phyloP scores from a whole-genome alignment of 2,113 vertebrate genomes.

The Tiliqua scincoides region DNA sequence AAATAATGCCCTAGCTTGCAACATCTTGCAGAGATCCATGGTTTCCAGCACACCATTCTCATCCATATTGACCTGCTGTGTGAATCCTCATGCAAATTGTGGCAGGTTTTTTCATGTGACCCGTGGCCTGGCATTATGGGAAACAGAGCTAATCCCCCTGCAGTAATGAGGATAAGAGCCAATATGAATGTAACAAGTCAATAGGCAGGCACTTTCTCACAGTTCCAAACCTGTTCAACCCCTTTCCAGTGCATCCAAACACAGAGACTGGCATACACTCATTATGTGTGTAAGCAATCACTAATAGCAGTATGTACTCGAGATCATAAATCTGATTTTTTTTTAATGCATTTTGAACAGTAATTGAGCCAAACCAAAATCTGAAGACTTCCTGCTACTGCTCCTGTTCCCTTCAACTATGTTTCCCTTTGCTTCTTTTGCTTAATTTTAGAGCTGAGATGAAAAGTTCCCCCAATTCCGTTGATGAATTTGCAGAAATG shows the following conservation, averaged over 20 bases:
- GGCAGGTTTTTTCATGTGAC: neutral
- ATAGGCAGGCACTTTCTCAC: slow-evolving; percentile 39
- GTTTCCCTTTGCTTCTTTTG: neutral
- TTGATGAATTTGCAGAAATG: too few species aligned
- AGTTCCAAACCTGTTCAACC: slow-evolving; percentile 31
- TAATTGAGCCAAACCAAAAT: neutral
- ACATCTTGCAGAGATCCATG: slow-evolving; percentile 29
- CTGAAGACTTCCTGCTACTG: neutral
- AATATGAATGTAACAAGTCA: slow-evolving; percentile 24
- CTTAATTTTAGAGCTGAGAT: neutral
- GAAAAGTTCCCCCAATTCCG: too few species aligned
- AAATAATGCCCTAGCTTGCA: slow-evolving; percentile 28
- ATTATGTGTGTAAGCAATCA: slow-evolving; percentile 26
- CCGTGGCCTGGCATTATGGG: neutral
- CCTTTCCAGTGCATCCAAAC: slow-evolving; percentile 16
- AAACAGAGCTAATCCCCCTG: slow-evolving; percentile 9
- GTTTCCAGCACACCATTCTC: slow-evolving; percentile 1
- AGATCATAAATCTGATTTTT: neutral
- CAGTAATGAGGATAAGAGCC: slow-evolving; percentile 9
- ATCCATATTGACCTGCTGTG: slow-evolving; percentile 7
- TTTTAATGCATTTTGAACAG: neutral
- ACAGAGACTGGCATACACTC: neutral
- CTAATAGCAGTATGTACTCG: neutral
- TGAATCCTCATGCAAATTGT: slow-evolving; percentile 20
- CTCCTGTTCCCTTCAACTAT: neutral